These are phyloP conservation scores for Catocala fraxini DNA, from an alignment of 2,888 invertebrate genomes.

Conservation along the genomic window DNA sequence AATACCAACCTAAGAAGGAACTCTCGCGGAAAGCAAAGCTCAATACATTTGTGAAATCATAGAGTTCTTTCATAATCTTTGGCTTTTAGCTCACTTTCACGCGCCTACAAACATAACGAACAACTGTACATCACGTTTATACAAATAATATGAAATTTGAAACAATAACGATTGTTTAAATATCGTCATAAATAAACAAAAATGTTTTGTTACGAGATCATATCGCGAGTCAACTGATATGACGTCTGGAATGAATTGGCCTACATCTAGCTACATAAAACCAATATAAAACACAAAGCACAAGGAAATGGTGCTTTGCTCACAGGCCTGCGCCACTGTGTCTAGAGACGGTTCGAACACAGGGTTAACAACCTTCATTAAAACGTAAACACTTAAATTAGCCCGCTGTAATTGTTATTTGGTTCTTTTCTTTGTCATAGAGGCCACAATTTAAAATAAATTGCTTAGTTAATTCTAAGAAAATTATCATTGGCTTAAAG, in stretches of 20 bases:
- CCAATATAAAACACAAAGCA: conserved; percentile 16
- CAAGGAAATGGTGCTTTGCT: not conserved
- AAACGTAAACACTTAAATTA: conserved; percentile 35
- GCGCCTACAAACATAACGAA: not conserved
- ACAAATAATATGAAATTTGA: not conserved
- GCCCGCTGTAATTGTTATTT: conserved; percentile 21
- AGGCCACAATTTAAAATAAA: conserved; percentile 34
- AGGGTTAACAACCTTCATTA: conserved; percentile 40
- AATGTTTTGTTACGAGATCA: not conserved
- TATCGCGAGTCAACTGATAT: not conserved
- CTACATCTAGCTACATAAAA: conserved; percentile 25
- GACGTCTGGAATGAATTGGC: conserved; percentile 13
- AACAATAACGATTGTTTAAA: not conserved
- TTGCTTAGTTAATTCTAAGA: conserved; percentile 36
- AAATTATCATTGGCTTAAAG: conserved; percentile 28
- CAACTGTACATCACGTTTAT: not conserved
- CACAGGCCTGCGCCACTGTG: conserved; percentile 25
- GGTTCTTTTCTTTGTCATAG: conserved; percentile 22
- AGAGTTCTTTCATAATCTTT: conserved; percentile 1
- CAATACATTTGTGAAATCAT: conserved; percentile 4
- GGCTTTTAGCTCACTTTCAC: not conserved
- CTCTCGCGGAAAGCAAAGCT: conserved; percentile 1
- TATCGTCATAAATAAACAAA: not conserved
- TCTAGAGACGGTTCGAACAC: conserved; percentile 14
- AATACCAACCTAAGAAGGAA: not conserved